Evolutionary conservation across 2,888 invertebrate genomes (phyloP).

Genomic region (Thera britannica): DNA sequence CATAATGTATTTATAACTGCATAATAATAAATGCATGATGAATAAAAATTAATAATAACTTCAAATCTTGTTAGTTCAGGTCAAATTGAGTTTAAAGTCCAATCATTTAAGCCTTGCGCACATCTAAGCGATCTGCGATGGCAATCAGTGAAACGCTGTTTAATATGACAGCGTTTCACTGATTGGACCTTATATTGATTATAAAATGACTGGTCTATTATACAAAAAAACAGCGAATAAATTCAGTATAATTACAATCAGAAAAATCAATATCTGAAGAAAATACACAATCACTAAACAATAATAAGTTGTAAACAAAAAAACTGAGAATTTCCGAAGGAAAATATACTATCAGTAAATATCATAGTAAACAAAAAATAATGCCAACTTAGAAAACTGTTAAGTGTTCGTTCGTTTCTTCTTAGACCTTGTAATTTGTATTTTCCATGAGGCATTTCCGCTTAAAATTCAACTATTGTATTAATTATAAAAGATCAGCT

Average conservation of each 20-base stretch:
- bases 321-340: constrained; percentile 2
- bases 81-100: constrained; percentile 14
- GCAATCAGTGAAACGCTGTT: too few relatives aligned
- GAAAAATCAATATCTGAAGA: constrained; percentile 1
- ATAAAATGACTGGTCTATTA: constrained; percentile 1
- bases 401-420: too few relatives aligned
- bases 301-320: neutral
- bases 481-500: too few relatives aligned
- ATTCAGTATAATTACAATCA: constrained; percentile 8
- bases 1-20: neutral
- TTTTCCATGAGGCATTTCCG: too few relatives aligned
- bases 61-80: constrained; percentile 8
- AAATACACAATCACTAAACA: constrained; percentile 12
- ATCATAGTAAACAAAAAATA: constrained; percentile 1
- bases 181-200: too few relatives aligned
- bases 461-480: too few relatives aligned
- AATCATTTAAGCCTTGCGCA: too few relatives aligned
- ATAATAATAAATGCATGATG: constrained; percentile 15
- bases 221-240: constrained; percentile 13
- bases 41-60: constrained; percentile 13
- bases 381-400: too few relatives aligned
- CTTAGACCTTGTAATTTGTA: too few relatives aligned
- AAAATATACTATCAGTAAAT: constrained; percentile 14
- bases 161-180: too few relatives aligned
- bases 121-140: too few relatives aligned